Percentiles rank a stretch among this genome's conserved stretches.
phyloP scores from a whole-genome alignment of 2,888 invertebrate genomes.

The Ectropis crepuscularia region DNA sequence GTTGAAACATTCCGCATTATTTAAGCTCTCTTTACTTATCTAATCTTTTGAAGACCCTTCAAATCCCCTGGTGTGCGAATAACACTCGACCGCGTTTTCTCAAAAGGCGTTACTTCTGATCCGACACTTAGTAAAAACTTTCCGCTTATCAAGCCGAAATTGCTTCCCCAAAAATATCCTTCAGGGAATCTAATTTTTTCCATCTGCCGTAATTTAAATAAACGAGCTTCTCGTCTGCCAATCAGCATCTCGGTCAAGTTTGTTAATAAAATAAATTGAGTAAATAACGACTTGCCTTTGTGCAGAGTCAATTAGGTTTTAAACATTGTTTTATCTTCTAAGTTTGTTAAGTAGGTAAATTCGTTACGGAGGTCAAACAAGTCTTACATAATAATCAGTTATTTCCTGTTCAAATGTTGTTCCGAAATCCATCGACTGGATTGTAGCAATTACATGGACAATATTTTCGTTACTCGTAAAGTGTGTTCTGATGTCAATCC shows the following conservation, averaged over 20 bases:
- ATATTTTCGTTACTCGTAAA: neutral
- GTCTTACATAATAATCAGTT: conserved; percentile 1
- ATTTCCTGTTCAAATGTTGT: conserved; percentile 4
- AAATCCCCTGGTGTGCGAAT: conserved; percentile 18
- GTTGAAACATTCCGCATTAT: conserved; percentile 18
- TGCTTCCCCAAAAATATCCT: conserved; percentile 43
- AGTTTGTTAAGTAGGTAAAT: conserved; percentile 16
- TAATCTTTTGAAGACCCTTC: conserved; percentile 37
- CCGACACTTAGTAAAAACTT: conserved; percentile 30
- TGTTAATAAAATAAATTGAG: conserved; percentile 51
- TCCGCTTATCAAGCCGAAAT: conserved; percentile 40
- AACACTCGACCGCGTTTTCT: conserved; percentile 26
- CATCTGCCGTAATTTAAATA: conserved; percentile 50
- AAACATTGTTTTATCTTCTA: conserved; percentile 35
- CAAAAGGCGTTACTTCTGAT: conserved; percentile 27
- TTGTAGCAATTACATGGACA: neutral
- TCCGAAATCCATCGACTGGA: neutral
- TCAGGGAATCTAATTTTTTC: conserved; percentile 45
- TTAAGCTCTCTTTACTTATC: conserved; percentile 21
- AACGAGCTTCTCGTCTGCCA: conserved; percentile 45
- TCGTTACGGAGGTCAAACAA: conserved; percentile 7
- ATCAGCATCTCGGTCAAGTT: conserved; percentile 44
- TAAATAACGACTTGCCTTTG: conserved; percentile 43
- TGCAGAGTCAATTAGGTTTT: conserved; percentile 35
- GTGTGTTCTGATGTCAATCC: conserved; percentile 21